Conservation (phyloP, 2,888 invertebrate genomes). For the Alloscopus bannaensis region DNA sequence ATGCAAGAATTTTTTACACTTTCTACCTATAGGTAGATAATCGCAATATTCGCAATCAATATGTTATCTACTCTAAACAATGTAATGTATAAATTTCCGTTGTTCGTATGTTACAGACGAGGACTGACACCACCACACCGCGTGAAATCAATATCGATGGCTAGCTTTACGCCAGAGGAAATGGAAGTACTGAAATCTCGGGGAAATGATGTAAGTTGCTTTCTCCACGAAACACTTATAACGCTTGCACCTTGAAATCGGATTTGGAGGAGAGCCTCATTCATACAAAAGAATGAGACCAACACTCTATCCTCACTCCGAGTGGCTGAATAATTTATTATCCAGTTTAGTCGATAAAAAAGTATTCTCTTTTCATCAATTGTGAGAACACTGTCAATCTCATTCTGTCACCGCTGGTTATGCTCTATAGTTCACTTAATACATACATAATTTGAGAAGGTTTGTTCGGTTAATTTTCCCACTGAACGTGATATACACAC, state of each 20-base stretch:
- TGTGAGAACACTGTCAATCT: too few species aligned
- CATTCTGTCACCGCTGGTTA: too few species aligned
- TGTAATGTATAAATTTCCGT: constrained; percentile 18
- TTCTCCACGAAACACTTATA: background rate
- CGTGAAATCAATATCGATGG: constrained; percentile 99
- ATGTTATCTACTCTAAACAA: constrained; percentile 14
- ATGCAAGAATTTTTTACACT: background rate
- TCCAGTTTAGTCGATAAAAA: constrained; percentile 22
- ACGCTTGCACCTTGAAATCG: background rate
- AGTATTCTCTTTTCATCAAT: too few species aligned
- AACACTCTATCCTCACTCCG: background rate
- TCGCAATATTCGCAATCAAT: background rate
- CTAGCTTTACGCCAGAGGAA: constrained; percentile 96
- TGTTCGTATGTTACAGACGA: constrained; percentile 83
- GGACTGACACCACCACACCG: constrained; percentile 98
- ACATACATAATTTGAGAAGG: too few species aligned
- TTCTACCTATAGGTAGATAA: background rate
- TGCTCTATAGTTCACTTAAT: too few species aligned
- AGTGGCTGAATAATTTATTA: constrained; percentile 35
- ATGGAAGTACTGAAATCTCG: constrained; percentile 91
- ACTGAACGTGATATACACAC: too few species aligned
- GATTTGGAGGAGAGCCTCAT: background rate
- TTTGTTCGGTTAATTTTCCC: too few species aligned
- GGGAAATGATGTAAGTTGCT: constrained; percentile 86
- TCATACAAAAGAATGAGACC: too few species aligned